These are phyloP conservation scores for Copidosoma floridanum DNA, from an alignment of 1,140 invertebrate genomes.

Conservation along the genomic window DNA sequence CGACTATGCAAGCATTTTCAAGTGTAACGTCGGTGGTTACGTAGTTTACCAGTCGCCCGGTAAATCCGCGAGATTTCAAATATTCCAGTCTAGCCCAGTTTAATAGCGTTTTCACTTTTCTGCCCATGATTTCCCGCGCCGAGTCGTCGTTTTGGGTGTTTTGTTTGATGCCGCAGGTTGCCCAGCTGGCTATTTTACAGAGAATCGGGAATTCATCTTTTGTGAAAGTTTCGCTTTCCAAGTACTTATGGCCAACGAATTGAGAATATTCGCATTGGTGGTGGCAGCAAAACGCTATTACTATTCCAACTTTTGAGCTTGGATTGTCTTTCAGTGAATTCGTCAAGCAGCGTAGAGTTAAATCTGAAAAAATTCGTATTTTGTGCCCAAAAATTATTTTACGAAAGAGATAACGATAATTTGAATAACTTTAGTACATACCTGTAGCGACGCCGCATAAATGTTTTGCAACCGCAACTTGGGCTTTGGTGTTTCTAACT, in stretches of 20 bases:
- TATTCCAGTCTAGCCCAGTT: slow-evolving; percentile 73
- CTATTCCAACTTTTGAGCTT: slow-evolving; percentile 59
- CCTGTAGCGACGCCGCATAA: slow-evolving; percentile 82
- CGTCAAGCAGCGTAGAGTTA: slow-evolving; percentile 68
- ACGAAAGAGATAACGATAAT: slow-evolving; percentile 15
- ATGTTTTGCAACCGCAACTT: slow-evolving; percentile 81
- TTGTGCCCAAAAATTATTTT: too few relatives aligned
- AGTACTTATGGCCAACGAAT: slow-evolving; percentile 68
- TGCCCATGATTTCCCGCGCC: slow-evolving; percentile 65
- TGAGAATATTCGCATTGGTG: slow-evolving; percentile 73
- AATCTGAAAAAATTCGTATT: slow-evolving; percentile 60
- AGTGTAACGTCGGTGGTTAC: slow-evolving; percentile 64
- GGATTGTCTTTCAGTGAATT: slow-evolving; percentile 44
- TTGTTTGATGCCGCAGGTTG: slow-evolving; percentile 69
- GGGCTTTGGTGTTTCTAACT: slow-evolving; percentile 50
- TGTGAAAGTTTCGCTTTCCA: slow-evolving; percentile 60
- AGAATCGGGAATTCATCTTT: slow-evolving; percentile 72
- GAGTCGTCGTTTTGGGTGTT: slow-evolving; percentile 20
- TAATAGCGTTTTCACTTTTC: slow-evolving; percentile 71
- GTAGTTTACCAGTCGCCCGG: slow-evolving; percentile 65
- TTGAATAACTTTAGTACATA: slow-evolving; percentile 37
- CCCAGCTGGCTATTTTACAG: slow-evolving; percentile 80
- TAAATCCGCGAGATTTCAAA: slow-evolving; percentile 61
- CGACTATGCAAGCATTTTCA: slow-evolving; percentile 79
- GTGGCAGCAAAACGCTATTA: slow-evolving; percentile 86